Percentiles rank a stretch among this genome's conserved stretches.
Evolutionary conservation across 2,888 invertebrate genomes (phyloP).

Genomic region (Acanthosepion pharaonis): DNA sequence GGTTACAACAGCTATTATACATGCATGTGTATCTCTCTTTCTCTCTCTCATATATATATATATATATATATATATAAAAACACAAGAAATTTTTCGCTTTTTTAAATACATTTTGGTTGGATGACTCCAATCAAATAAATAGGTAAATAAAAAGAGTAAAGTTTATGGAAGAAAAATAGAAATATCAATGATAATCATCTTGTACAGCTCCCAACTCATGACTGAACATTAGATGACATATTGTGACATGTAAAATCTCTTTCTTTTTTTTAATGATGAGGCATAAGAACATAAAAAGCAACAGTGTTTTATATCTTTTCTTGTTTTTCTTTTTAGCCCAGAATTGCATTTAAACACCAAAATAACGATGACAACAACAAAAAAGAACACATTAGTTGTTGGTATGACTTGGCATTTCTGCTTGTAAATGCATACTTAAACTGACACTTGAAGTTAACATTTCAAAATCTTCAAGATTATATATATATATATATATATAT

Average conservation of each 20-base stretch:
- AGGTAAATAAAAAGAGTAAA: background rate
- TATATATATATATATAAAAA: background rate
- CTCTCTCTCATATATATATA: background rate
- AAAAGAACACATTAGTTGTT: background rate
- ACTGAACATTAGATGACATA: background rate
- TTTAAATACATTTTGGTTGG: background rate
- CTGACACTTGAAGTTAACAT: background rate
- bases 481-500: too few species aligned
- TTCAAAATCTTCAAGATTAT: too few species aligned
- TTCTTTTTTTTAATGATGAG: background rate
- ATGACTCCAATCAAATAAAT: background rate
- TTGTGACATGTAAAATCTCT: background rate
- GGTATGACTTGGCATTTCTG: background rate
- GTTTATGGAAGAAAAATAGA: background rate
- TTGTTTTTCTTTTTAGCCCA: too few species aligned
- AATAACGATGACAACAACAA: too few species aligned
- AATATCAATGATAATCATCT: constrained; percentile 18
- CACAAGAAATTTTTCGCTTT: background rate
- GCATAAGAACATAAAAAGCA: background rate
- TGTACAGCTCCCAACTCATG: background rate
- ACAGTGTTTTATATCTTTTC: background rate
- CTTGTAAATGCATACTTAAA: background rate
- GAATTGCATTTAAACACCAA: too few species aligned
- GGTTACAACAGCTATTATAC: too few species aligned
- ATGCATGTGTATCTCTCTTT: background rate